Base-by-base conservation (phyloP, 1,140 invertebrate genomes). In the Leguminivora glycinivorella region DNA sequence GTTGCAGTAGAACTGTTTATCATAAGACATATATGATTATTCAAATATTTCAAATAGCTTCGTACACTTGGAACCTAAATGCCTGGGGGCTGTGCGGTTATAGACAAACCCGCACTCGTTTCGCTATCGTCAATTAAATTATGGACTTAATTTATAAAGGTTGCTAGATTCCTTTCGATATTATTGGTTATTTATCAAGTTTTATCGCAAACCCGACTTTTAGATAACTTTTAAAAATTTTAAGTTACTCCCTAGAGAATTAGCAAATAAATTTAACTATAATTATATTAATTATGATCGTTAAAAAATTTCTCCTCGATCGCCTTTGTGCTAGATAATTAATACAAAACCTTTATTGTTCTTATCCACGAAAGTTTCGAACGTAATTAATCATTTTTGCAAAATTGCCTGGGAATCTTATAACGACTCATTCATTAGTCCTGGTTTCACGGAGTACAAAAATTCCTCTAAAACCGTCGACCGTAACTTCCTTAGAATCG, bases 401-500 rank as follows among this genome's bases (percentile, higher is more conserved):
- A 29, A 63, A 63, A 63, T 63, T 63, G 25, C 58, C 25, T 63
- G 58, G 58, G 58, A 63, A 29, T 31, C 58, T 63, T 29, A 63
- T 63, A 26, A 58, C 26, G 25, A 63, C 58, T 63, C 26, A 63
- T 63, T 63, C n/a, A 31, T 63, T 63, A 29, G 26, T 29, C 58
- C 58, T 29, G 26, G 25, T 63, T 63, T 26, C 58, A 60, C 58
- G n/a, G 3, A 1, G 25, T 17, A 17, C 26, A 26, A 63, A 63
- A 78, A 73, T 75, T 66, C 63, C 77, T 76, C 72, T 31, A 34
- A 71, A 77, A 67, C 24, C 56, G 31, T 24, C 10, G 68, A 76
- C 58, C 73, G 77, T 72, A 80, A 82, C 76, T 83, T 85, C 82
- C 78, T 82, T 82, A 73, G 72, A 81, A 67, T 56, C 56, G 72